Percentiles rank a stretch among this genome's conserved stretches.
Conservation (phyloP, 2,888 invertebrate species). For the Phengaris arion region DNA sequence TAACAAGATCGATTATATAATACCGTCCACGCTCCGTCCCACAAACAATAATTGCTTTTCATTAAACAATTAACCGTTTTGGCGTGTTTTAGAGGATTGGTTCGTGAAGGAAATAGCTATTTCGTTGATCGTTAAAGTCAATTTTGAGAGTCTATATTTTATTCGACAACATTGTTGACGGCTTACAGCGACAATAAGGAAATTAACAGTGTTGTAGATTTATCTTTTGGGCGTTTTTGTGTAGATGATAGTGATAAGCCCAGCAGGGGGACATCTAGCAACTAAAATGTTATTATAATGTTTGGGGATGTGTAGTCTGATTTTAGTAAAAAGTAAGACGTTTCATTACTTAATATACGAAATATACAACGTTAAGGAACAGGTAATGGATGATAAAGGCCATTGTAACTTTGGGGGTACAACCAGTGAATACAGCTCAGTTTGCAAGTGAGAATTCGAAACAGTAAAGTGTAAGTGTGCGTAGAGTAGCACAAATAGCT, state of each 20-base stretch:
- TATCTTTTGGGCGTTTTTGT: constrained; percentile 44
- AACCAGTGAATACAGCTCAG: neutral
- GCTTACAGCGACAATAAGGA: constrained; percentile 31
- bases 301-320: neutral
- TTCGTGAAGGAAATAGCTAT: constrained; percentile 37
- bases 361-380: too few species aligned
- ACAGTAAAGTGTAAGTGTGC: neutral
- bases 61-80: constrained; percentile 69
- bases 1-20: constrained; percentile 63
- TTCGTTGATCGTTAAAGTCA: constrained; percentile 33
- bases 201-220: constrained; percentile 44
- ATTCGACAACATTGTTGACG: constrained; percentile 23
- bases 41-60: constrained; percentile 63
- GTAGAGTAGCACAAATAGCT: neutral
- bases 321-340: neutral
- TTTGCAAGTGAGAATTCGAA: neutral
- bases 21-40: constrained; percentile 53
- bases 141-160: constrained; percentile 27
- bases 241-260: constrained; percentile 41
- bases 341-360: too few species aligned
- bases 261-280: neutral
- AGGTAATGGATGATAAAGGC: too few species aligned
- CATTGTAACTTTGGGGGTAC: too few species aligned
- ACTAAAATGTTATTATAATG: neutral
- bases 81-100: constrained; percentile 40